Percentiles rank a stretch among this genome's conserved stretches.
These are phyloP conservation scores for Cotesia congregata DNA, from an alignment of 2,888 invertebrate genomes.

Conservation along the genomic window DNA sequence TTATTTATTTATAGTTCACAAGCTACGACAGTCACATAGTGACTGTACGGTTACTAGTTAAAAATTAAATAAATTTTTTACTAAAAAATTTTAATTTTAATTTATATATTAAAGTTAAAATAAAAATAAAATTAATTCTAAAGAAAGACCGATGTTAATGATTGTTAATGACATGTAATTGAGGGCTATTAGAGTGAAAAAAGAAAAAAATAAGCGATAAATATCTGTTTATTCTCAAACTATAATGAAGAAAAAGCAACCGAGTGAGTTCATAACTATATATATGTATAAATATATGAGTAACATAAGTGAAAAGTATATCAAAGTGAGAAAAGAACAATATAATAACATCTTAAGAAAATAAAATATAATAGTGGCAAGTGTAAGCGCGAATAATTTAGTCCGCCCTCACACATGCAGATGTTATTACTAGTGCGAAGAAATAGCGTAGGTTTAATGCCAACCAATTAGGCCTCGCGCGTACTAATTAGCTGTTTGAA, in stretches of 20 bases:
- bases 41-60: too few relatives aligned
- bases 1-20: too few relatives aligned
- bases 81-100: background rate
- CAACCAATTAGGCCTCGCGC: slow-evolving; percentile 60
- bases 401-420: slow-evolving; percentile 63
- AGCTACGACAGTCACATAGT: too few relatives aligned
- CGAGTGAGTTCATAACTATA: background rate
- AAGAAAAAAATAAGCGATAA: background rate
- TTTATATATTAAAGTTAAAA: background rate
- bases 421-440: slow-evolving; percentile 51
- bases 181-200: background rate
- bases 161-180: background rate
- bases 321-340: background rate
- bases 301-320: background rate
- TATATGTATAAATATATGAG: too few relatives aligned
- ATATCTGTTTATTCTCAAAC: background rate
- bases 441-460: slow-evolving; percentile 56
- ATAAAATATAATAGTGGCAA: slow-evolving; percentile 37
- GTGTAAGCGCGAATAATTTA: slow-evolving; percentile 64
- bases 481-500: slow-evolving; percentile 56
- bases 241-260: background rate
- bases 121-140: background rate
- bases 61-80: background rate
- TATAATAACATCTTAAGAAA: background rate
- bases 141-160: background rate